Base-by-base conservation (phyloP, 2,797 vertebrate species). In the Dipus sagitta region DNA sequence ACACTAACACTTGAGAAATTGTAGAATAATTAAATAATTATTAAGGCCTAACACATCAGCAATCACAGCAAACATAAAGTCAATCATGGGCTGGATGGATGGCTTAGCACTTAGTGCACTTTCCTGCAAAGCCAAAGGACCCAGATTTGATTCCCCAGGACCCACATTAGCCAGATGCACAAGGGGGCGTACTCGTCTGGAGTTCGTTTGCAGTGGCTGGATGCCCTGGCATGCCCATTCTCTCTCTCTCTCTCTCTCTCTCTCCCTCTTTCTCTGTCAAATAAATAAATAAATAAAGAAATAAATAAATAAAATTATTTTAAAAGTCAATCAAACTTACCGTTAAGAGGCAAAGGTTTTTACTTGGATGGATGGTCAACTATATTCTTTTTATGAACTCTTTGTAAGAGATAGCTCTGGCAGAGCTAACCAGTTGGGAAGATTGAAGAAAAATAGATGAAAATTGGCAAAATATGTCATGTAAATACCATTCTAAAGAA, bases 51-150 rank as follows among this genome's bases (percentile, higher is more conserved):
- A 77, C 42, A 64, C 62, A 70, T 60, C n/a, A 87, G n/a, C 52
- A 65, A 88, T 93, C 74, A 72, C 13, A 86, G 21, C 5, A 90
- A 76, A 90, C 80, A 54, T 20, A 54, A 94, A 92, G 47, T 47
- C 47, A 38, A 38, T 38, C 38, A 38, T 6, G n/a, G 70, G 21
- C 82, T 70, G 23, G 47, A 84, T 15, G 58, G 47, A 58, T 84
- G 68, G n/a, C 15, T 7, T 15, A 20, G 47, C 58, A 8, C 7
- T 34, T 28, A 26, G 1, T 3, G 38, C 38, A 38, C 38, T 38
- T 38, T 38, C 38, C 38, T 38, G 6, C 38, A 38, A 38, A 38
- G 38, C 38, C 38, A 38, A 38, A 38, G 38, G 38, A 38, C 38
- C 38, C 38, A 6, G 38, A 38, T 38, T 38, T 38, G 38, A 38